Base-by-base conservation (phyloP, 2,888 invertebrate species). In the Ochropleura leucogaster region DNA sequence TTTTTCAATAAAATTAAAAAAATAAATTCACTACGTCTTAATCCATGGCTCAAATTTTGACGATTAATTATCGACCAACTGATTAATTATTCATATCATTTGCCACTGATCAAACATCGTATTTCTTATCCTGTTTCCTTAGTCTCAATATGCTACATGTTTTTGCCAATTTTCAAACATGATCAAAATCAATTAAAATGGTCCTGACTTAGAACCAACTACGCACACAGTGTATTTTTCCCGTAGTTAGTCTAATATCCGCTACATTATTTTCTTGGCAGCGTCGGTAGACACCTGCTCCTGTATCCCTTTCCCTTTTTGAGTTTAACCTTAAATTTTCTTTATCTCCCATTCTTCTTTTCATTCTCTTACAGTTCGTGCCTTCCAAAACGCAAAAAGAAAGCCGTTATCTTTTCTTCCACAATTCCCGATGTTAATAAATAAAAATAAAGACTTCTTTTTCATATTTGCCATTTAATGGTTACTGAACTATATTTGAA, bases 341-440 rank as follows among this genome's bases (percentile, higher is more conserved):
- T n/a, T 12, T n/a, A 14, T 12, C 44, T 44, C 44, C n/a, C n/a
- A 62, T 44, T 62, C n/a, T 14, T 44, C 62, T 14, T 59, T 59
- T 59, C 6, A 62, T 62, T 44, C 12, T 62, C 44, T 62, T 62
- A 6, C 62, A 62, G 62, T 62, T 44, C n/a, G 44, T 62, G 44
- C 8, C n/a, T n/a, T 14, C n/a, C 62, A 12, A 62, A 44, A 44
- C 44, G 14, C 62, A 44, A 44, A 62, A 42, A 0, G 3, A n/a
- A n/a, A n/a, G 42, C 44, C n/a, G 4, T 20, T 62, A n/a, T 44
- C 62, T 20, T 62, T 62, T 12, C n/a, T 44, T 44, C 62, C 3
- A 62, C 62, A 62, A 62, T 44, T 7, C 44, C n/a, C 62, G n/a
- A 44, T 62, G 62, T 46, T 62, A 62, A 62, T 12, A 44, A 62